Percentiles rank a stretch among this genome's conserved stretches.
phyloP scores from a whole-genome alignment of 2,113 vertebrate species.

The Mastomys natalensis region DNA sequence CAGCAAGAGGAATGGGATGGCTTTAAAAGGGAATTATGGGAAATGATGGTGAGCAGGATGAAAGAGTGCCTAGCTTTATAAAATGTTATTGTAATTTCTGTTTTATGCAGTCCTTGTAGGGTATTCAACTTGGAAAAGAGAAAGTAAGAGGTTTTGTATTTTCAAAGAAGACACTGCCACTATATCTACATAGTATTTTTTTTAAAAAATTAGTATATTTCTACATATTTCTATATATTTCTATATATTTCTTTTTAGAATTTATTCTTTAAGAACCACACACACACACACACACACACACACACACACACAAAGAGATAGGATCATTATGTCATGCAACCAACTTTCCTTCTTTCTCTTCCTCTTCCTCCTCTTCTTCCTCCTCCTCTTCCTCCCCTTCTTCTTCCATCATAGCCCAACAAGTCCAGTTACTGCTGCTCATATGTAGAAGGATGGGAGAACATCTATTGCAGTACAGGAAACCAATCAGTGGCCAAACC shows the following conservation, averaged over 20 bases:
- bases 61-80: neutral
- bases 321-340: neutral
- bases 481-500: neutral
- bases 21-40: slow-evolving; percentile 6
- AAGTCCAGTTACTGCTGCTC: too few relatives aligned
- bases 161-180: neutral
- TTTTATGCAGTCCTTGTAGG: neutral
- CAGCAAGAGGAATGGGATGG: neutral
- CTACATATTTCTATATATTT: neutral
- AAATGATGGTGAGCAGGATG: slow-evolving; percentile 1
- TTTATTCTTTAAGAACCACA: neutral
- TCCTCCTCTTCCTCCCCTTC: neutral
- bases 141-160: neutral
- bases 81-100: slow-evolving; percentile 32
- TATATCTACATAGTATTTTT: neutral
- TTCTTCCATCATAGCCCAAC: neutral
- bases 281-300: too few relatives aligned
- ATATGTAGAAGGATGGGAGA: too few relatives aligned
- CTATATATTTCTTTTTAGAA: neutral
- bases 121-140: slow-evolving; percentile 10
- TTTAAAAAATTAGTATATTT: neutral
- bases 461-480: too few relatives aligned
- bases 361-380: too few relatives aligned
- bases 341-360: neutral
- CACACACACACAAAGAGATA: too few relatives aligned